Conservation (phyloP, 2,888 invertebrate genomes). For the Tiphia femorata region DNA sequence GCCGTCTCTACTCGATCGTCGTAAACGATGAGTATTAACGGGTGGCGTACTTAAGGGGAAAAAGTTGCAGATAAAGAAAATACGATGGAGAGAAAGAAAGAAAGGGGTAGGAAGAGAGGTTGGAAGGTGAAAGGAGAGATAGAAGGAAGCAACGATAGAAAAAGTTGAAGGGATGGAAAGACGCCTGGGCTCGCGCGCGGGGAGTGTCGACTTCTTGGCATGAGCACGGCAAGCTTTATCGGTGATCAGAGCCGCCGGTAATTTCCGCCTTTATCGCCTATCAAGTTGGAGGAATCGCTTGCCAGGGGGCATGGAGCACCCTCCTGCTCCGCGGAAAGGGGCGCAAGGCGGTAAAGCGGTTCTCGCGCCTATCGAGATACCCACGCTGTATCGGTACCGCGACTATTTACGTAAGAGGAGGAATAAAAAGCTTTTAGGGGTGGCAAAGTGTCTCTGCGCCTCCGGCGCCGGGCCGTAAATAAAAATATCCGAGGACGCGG, state of each 20-base stretch:
- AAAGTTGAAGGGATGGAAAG: too few species aligned
- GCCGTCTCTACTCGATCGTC: too few species aligned
- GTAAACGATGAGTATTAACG: too few species aligned
- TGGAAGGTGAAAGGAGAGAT: too few species aligned
- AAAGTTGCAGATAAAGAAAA: too few species aligned
- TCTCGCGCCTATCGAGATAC: background rate
- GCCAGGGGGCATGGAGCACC: constrained; percentile 15
- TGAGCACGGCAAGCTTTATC: constrained; percentile 43
- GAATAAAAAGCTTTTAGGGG: background rate
- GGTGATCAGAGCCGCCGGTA: constrained; percentile 52
- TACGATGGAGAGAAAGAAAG: too few species aligned
- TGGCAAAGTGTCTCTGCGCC: background rate
- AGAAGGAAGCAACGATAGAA: too few species aligned
- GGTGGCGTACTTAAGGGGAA: too few species aligned
- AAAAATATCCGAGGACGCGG: background rate
- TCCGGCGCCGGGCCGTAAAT: background rate
- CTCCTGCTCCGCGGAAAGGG: background rate
- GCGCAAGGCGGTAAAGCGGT: too few species aligned
- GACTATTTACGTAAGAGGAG: background rate
- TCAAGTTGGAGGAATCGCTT: constrained; percentile 49
- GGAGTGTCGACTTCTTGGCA: too few species aligned
- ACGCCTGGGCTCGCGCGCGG: too few species aligned
- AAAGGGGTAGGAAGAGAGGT: too few species aligned
- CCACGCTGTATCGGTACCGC: background rate
- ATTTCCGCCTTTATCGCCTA: constrained; percentile 57